Base-by-base conservation (phyloP, 2,797 vertebrate species). In the Melanotaenia boesemani region DNA sequence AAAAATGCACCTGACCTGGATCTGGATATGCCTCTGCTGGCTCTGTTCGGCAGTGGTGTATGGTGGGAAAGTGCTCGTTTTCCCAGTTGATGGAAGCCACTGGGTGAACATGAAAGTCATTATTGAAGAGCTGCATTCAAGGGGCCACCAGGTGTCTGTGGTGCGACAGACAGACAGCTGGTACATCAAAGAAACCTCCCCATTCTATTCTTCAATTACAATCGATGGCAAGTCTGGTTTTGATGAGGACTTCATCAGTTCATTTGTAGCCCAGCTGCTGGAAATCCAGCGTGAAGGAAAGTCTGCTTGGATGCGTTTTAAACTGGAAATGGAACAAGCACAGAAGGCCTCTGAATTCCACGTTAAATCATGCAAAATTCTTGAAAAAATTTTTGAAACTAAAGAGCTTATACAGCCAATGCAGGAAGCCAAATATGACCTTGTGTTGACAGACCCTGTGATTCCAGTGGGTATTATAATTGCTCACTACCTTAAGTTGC, bases 101-200 rank as follows among this genome's bases (percentile, higher is more conserved):
- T 93, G 90, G 91, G 75, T 93, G 39, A 91, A 92, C 80, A 91
- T 93, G 89, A 84, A 87, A 10, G 52, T 86, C 36, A 76, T 93
- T 9, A 71, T 92, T 28, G 77, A 92, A 52, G 77, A 64, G 24
- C 84, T 94, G 0, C 87, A 93, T 77, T 80, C 84, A 44, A 84
- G 71, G 30, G 91, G 84, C 26, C 91, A 90, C 44, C 57, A 86
- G 22, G 44, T 92, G 67, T 67, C 62, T 44, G 83, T 91, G 20
- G 2, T 92, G 1, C 63, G 78, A 22, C 6, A 77, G 20, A 32
- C 28, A 39, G 74, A 88, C 69, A 88, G 82, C 76, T 91, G 77
- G 87, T 89, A 90, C 62, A 81, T 91, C 66, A 86, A 83, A 72
- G 77, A 91, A 67, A 77, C 5, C 36, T 91, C 87, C 8, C 73